phyloP scores from a whole-genome alignment of 2,113 vertebrate genomes.

The Toxotes jaculatrix region DNA sequence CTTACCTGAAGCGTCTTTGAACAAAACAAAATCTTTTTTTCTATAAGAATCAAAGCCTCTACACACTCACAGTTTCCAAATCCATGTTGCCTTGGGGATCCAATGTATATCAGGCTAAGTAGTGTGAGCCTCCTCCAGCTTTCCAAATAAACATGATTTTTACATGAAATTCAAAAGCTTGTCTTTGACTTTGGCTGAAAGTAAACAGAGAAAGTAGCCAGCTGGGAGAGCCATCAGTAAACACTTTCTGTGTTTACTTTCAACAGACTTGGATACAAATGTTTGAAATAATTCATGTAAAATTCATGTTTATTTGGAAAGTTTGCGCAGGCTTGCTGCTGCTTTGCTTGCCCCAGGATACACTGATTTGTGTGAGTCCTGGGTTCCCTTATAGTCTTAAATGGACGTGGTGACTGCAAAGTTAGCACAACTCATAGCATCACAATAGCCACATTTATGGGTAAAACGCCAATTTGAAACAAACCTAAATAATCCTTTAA shows the following conservation, averaged over 20 bases:
- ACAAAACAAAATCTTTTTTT: no score
- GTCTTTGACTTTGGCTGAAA: background rate
- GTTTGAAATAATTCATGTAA: background rate
- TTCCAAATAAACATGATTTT: conserved; percentile 5
- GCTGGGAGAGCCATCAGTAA: background rate
- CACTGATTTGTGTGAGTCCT: background rate
- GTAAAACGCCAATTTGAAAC: background rate
- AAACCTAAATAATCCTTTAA: background rate
- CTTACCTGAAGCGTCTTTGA: background rate
- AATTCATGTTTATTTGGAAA: background rate
- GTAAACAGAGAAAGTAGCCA: background rate
- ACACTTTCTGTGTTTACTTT: conserved; percentile 1
- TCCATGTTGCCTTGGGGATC: no score
- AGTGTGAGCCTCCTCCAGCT: background rate
- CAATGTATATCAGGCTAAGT: no score
- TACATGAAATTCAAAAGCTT: background rate
- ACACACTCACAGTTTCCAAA: no score
- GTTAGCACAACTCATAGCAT: background rate
- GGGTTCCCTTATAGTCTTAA: background rate
- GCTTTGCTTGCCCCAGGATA: background rate
- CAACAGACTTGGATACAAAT: background rate
- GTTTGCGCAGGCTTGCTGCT: background rate
- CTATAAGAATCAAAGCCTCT: no score
- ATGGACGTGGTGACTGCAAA: background rate
- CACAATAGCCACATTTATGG: background rate